Conservation (phyloP, 2,888 invertebrate genomes). For the Yponomeuta malinellus region DNA sequence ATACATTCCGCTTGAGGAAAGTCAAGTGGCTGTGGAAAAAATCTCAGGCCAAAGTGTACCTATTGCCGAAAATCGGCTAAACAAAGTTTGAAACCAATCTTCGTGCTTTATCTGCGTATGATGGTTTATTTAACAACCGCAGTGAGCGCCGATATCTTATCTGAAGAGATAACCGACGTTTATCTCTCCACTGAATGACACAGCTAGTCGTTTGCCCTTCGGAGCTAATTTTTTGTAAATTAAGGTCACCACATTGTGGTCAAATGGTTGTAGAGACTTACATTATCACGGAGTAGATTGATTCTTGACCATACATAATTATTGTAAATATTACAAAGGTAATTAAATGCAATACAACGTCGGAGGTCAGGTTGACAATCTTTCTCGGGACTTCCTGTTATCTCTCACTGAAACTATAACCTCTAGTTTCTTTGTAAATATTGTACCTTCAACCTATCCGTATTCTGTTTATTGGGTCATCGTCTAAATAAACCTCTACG, state of each 20-base stretch:
- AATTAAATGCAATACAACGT: neutral
- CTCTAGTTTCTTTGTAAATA: too few species aligned
- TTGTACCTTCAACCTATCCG: too few species aligned
- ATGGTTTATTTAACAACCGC: conserved; percentile 9
- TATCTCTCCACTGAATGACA: neutral
- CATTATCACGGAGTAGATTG: neutral
- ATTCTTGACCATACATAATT: neutral
- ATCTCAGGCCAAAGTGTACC: too few species aligned
- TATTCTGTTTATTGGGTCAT: too few species aligned
- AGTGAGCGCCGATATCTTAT: conserved; percentile 12
- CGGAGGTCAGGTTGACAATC: neutral
- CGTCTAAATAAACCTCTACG: too few species aligned
- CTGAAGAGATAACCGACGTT: conserved; percentile 5
- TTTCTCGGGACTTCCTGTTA: neutral
- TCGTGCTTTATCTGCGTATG: neutral
- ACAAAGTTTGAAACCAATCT: neutral
- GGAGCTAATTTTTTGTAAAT: neutral
- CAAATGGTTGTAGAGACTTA: neutral
- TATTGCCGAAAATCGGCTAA: too few species aligned
- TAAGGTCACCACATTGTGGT: neutral
- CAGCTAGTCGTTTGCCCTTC: neutral
- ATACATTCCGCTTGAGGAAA: too few species aligned
- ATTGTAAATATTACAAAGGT: neutral
- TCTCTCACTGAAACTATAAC: too few species aligned
- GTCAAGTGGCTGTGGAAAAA: too few species aligned